Percentiles rank a stretch among this genome's conserved stretches.
Evolutionary conservation across 2,113 vertebrate species (phyloP).

Genomic region (Oncorhynchus kisutch): DNA sequence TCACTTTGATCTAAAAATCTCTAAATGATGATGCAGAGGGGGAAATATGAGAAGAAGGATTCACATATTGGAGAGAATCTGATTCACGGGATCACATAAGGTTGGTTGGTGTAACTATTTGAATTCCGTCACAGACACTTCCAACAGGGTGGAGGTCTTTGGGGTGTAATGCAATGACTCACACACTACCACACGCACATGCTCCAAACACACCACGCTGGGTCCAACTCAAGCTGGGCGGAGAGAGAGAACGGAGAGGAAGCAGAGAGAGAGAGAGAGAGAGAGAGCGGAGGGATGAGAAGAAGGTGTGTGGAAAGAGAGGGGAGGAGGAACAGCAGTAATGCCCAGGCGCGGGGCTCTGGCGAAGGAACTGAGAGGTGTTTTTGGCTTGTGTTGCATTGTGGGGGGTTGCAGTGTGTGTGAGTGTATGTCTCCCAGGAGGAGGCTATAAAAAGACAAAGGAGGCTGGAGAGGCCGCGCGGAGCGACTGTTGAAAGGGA

Average conservation of each 20-base stretch:
- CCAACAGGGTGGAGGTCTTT: too few species aligned
- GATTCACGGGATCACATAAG: too few species aligned
- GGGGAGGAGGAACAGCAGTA: constrained; percentile 69
- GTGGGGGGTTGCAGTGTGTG: constrained; percentile 62
- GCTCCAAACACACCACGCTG: constrained; percentile 52
- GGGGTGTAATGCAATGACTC: constrained; percentile 50
- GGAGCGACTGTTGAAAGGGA: constrained; percentile 76
- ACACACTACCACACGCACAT: constrained; percentile 36
- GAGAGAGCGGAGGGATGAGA: constrained; percentile 19
- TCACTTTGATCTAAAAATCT: too few species aligned
- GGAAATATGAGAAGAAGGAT: too few species aligned
- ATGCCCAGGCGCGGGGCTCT: constrained; percentile 67
- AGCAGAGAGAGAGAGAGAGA: constrained; percentile 25
- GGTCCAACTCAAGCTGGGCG: constrained; percentile 47
- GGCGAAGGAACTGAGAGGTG: constrained; percentile 77
- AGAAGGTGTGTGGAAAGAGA: constrained; percentile 69
- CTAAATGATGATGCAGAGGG: too few species aligned
- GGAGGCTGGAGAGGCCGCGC: constrained; percentile 76
- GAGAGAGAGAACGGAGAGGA: constrained; percentile 32
- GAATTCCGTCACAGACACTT: too few species aligned
- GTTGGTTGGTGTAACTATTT: too few species aligned
- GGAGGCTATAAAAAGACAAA: constrained; percentile 80
- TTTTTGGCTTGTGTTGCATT: constrained; percentile 73
- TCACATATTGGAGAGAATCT: too few species aligned
- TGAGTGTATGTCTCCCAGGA: constrained; percentile 61